phyloP scores from a whole-genome alignment of 2,797 vertebrate genomes.

The Craterocephalus amniculus region DNA sequence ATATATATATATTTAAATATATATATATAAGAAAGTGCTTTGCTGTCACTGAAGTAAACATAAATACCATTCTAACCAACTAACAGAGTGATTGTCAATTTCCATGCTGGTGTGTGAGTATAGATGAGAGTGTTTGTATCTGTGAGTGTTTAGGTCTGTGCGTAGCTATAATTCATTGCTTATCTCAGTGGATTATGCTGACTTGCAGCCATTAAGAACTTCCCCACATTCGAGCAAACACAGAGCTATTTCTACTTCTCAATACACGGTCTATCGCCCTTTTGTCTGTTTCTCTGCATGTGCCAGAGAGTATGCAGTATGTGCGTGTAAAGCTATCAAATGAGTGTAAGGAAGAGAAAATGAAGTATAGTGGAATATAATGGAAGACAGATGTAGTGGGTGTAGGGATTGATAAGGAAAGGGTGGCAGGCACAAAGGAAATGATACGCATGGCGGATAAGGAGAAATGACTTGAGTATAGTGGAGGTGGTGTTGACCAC shows the following conservation, averaged over 20 bases:
- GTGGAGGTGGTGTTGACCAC: constrained; percentile 36
- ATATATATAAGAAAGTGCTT: constrained; percentile 54
- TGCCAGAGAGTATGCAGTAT: constrained; percentile 1
- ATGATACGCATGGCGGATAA: constrained; percentile 42
- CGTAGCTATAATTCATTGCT: constrained; percentile 47
- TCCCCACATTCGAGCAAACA: constrained; percentile 67
- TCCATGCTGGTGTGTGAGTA: constrained; percentile 20
- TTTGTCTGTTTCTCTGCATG: constrained; percentile 49
- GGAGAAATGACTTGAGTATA: constrained; percentile 39
- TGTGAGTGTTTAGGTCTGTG: constrained; percentile 17
- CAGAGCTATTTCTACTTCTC: constrained; percentile 61
- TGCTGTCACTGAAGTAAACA: constrained; percentile 57
- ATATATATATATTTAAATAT: too few species aligned
- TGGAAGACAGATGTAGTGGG: constrained; percentile 54
- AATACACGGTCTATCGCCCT: constrained; percentile 54
- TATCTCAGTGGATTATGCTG: constrained; percentile 72
- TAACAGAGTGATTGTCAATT: constrained; percentile 21
- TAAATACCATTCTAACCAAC: constrained; percentile 51
- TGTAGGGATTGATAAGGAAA: constrained; percentile 52
- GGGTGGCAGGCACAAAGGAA: constrained; percentile 43
- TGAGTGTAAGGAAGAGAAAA: constrained; percentile 17
- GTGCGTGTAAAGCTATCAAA: constrained; percentile 48
- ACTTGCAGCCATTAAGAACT: constrained; percentile 72
- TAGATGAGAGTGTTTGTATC: constrained; percentile 18
- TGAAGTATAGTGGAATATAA: constrained; percentile 46